Conservation (phyloP, 2,113 vertebrate species). For the Reinhardtius hippoglossoides region DNA sequence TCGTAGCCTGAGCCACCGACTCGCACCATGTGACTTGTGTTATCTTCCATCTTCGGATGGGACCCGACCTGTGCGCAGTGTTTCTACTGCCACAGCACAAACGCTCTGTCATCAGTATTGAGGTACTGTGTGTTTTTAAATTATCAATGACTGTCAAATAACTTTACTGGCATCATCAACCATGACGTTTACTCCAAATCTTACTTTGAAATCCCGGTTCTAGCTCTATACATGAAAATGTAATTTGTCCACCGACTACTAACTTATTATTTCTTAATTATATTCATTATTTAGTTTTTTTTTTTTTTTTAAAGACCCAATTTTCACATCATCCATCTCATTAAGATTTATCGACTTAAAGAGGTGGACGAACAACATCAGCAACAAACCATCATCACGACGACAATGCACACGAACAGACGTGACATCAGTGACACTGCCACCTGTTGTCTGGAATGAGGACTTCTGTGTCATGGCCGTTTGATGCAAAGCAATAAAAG, state of each 20-base stretch:
- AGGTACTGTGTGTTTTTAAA: not conserved
- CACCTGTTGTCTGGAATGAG: slow-evolving; percentile 53
- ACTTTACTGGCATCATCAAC: not conserved
- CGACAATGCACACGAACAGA: not conserved
- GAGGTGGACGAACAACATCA: slow-evolving; percentile 2
- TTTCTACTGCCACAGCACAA: too few relatives aligned
- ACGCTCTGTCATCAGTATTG: not conserved
- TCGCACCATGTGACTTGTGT: slow-evolving; percentile 22
- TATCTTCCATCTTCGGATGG: slow-evolving; percentile 19
- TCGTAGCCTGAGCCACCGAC: slow-evolving; percentile 34
- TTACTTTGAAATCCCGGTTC: too few relatives aligned
- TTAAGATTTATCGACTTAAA: not conserved
- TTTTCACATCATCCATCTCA: slow-evolving; percentile 26
- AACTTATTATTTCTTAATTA: slow-evolving; percentile 1
- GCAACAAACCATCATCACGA: slow-evolving; percentile 4
- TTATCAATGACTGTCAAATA: not conserved
- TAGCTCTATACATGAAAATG: not conserved
- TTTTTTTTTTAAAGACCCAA: slow-evolving; percentile 8
- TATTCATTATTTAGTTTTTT: slow-evolving; percentile 7
- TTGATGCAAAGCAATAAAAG: slow-evolving; percentile 91
- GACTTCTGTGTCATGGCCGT: slow-evolving; percentile 81
- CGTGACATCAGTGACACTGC: slow-evolving; percentile 53
- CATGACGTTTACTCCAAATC: not conserved
- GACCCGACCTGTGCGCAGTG: not conserved
- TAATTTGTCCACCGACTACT: not conserved